Conservation (phyloP, 2,113 vertebrate genomes). For the Xenotilapia leptura region DNA sequence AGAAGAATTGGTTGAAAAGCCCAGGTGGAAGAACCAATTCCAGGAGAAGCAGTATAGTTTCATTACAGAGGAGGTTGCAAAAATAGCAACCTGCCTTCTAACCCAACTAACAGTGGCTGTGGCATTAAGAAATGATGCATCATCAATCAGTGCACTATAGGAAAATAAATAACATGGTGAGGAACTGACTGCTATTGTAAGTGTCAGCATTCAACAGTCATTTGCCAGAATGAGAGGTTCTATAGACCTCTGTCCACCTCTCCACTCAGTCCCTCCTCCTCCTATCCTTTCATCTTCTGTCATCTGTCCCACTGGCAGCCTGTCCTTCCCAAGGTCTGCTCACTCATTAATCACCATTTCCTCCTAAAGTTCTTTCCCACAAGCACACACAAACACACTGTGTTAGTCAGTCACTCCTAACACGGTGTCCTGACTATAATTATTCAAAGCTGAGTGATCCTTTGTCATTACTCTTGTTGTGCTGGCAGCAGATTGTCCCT, state of each 20-base stretch:
- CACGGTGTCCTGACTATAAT: conserved; percentile 33
- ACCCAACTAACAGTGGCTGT: neutral
- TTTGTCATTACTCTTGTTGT: conserved; percentile 41
- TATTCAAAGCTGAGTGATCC: conserved; percentile 48
- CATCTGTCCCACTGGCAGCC: conserved; percentile 19
- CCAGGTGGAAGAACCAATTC: neutral
- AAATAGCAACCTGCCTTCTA: neutral
- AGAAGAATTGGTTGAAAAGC: neutral
- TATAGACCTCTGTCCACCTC: conserved; percentile 7
- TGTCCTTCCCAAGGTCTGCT: conserved; percentile 56
- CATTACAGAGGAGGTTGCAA: neutral
- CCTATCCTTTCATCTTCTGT: conserved; percentile 4
- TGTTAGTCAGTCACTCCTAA: conserved; percentile 27
- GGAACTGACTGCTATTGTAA: conserved; percentile 40
- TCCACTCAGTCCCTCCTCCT: neutral
- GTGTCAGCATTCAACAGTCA: conserved; percentile 36
- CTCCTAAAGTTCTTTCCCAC: neutral
- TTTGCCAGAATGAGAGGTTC: conserved; percentile 21
- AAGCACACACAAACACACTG: neutral
- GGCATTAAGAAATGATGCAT: conserved; percentile 1
- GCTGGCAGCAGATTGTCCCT: conserved; percentile 39
- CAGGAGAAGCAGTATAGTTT: neutral
- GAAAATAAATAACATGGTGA: conserved; percentile 29
- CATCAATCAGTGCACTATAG: conserved; percentile 34
- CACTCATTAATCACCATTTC: conserved; percentile 41